phyloP scores from a whole-genome alignment of 2,888 invertebrate species.

The Maniola hyperantus region DNA sequence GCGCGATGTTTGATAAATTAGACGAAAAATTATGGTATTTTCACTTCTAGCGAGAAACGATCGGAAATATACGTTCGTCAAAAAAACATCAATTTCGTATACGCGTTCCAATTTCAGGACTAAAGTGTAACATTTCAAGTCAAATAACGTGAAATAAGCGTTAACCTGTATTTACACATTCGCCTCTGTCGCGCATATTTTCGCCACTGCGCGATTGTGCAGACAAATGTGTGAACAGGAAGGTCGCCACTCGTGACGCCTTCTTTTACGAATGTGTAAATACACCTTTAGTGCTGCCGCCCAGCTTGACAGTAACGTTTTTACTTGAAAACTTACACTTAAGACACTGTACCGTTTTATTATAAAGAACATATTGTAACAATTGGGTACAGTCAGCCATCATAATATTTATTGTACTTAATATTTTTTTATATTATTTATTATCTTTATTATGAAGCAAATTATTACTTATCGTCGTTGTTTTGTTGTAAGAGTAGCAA shows the following conservation, averaged over 20 bases:
- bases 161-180: background rate
- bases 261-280: no score
- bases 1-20: background rate
- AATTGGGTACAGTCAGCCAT: slow-evolving; percentile 6
- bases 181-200: no score
- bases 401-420: background rate
- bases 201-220: no score
- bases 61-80: background rate
- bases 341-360: no score
- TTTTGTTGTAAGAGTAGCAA: slow-evolving; percentile 19
- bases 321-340: background rate
- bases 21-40: background rate
- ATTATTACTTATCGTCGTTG: slow-evolving; percentile 10
- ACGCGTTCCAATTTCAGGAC: background rate
- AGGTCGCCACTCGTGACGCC: no score
- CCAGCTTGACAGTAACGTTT: background rate
- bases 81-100: slow-evolving; percentile 3
- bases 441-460: background rate
- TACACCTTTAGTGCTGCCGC: no score
- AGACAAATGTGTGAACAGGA: no score
- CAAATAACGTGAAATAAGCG: background rate
- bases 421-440: background rate
- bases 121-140: background rate
- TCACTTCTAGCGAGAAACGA: background rate
- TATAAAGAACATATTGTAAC: background rate